phyloP scores from a whole-genome alignment of 2,888 invertebrate genomes.

The Callimorpha dominula region DNA sequence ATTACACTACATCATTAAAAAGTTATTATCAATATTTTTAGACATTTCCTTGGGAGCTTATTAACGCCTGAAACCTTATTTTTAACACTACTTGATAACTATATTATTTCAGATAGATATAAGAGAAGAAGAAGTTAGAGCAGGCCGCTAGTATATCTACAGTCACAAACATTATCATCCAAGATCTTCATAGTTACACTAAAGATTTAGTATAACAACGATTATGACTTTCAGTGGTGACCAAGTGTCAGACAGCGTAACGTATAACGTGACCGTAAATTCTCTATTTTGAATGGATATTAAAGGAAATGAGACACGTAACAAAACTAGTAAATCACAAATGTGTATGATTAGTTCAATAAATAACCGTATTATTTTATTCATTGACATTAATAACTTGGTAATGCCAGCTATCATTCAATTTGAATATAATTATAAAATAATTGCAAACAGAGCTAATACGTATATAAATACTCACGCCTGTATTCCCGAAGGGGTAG shows the following conservation, averaged over 20 bases:
- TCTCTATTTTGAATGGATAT: neutral
- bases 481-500: too few relatives aligned
- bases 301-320: neutral
- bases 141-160: too few relatives aligned
- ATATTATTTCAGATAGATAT: neutral
- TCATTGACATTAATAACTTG: neutral
- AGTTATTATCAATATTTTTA: too few relatives aligned
- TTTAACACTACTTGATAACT: neutral
- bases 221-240: neutral
- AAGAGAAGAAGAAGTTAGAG: too few relatives aligned
- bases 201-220: neutral
- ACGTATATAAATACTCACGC: too few relatives aligned
- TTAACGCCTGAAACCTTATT: too few relatives aligned
- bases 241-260: neutral
- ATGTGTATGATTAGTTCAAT: neutral
- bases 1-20: neutral
- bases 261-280: neutral
- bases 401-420: neutral
- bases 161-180: too few relatives aligned
- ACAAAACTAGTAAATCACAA: neutral
- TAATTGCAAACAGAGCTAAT: neutral
- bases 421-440: neutral
- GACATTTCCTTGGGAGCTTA: too few relatives aligned
- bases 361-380: neutral
- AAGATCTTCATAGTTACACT: too few relatives aligned